Conservation (phyloP, 30 jellyfish, hydroid and myxozoan species). For the Cassiopea andromeda region DNA sequence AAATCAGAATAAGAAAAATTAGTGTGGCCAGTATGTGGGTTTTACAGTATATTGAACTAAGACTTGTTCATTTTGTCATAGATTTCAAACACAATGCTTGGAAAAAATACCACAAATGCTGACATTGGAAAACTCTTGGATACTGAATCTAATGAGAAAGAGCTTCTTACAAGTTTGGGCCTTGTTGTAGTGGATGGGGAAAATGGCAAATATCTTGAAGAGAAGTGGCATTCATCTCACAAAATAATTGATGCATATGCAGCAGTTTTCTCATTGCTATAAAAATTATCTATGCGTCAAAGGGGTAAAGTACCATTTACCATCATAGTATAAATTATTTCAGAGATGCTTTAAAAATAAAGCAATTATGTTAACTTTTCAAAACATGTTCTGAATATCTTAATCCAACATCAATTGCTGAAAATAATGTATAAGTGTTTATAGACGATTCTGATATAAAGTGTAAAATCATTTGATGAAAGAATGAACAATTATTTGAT, state of each 20-base stretch:
- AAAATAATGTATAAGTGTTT: too few relatives aligned
- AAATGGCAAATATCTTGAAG: constrained; percentile 38
- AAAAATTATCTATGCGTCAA: not conserved
- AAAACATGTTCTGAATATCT: not conserved
- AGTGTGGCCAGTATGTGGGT: too few relatives aligned
- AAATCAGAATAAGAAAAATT: too few relatives aligned
- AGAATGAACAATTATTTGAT: too few relatives aligned
- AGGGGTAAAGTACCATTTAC: too few relatives aligned
- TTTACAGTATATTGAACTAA: too few relatives aligned
- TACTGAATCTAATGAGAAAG: constrained; percentile 31
- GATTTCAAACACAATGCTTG: constrained; percentile 45
- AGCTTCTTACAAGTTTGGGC: constrained; percentile 42
- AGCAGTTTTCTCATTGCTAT: constrained; percentile 39
- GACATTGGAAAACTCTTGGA: constrained; percentile 42
- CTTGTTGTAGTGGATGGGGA: constrained; percentile 11
- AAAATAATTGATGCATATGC: constrained; percentile 45
- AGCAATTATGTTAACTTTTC: not conserved
- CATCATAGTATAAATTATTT: too few relatives aligned
- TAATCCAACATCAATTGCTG: too few relatives aligned
- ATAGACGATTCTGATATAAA: too few relatives aligned
- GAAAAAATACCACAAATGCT: constrained; percentile 44
- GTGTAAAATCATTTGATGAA: too few relatives aligned
- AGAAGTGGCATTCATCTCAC: constrained; percentile 32
- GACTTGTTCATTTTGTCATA: not conserved
- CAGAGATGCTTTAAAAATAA: too few relatives aligned